Evolutionary conservation across 2,113 vertebrate species (phyloP).

Genomic region (Oryzias curvinotus): DNA sequence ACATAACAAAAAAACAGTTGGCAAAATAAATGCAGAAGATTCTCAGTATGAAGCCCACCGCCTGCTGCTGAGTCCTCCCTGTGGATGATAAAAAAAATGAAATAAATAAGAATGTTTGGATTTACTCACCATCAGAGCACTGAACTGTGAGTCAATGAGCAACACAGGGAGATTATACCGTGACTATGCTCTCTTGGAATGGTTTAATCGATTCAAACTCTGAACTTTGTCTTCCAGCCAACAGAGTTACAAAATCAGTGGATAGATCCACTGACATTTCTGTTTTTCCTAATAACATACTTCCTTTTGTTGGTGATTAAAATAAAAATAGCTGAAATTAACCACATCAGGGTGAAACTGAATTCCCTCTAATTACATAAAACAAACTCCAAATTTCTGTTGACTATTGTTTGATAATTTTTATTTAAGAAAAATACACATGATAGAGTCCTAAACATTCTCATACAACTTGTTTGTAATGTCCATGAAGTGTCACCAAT

Average conservation of each 20-base stretch:
- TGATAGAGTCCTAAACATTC: neutral
- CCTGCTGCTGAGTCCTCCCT: slow-evolving; percentile 32
- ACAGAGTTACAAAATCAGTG: slow-evolving; percentile 26
- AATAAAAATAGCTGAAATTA: too few species aligned
- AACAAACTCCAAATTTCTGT: too few species aligned
- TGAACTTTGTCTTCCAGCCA: slow-evolving; percentile 41
- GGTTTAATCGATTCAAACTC: slow-evolving; percentile 43
- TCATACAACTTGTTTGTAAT: too few species aligned
- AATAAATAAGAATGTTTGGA: neutral
- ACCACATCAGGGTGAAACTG: too few species aligned
- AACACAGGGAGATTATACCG: neutral
- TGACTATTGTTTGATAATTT: too few species aligned
- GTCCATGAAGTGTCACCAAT: neutral
- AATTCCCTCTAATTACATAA: too few species aligned
- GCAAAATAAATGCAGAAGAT: neutral
- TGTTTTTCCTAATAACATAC: too few species aligned
- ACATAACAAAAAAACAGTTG: too few species aligned
- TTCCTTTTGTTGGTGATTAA: too few species aligned
- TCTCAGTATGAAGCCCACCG: slow-evolving; percentile 36
- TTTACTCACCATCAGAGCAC: neutral
- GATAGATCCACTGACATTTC: too few species aligned
- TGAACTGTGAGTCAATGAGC: slow-evolving; percentile 4
- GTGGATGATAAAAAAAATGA: slow-evolving; percentile 17
- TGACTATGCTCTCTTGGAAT: slow-evolving; percentile 22
- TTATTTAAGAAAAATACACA: too few species aligned